A percentile compares a stretch with the other conserved stretches of the same genome.
Evolutionary conservation across 1,140 invertebrate genomes (phyloP).

Genomic region (Drosophila kepulauana): DNA sequence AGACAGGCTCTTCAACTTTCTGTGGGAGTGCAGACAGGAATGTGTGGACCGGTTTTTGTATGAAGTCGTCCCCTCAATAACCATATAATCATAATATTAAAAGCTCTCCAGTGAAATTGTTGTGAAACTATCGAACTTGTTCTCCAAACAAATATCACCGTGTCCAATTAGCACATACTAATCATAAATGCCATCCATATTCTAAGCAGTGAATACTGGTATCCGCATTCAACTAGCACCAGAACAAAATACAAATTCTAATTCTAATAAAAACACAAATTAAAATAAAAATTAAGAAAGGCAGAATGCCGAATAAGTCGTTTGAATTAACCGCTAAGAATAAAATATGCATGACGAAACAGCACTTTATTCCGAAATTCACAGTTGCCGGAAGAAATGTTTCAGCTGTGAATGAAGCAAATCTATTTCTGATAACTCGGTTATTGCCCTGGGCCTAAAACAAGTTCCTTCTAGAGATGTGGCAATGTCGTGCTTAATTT

Average conservation of each 20-base stretch:
- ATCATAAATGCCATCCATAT: constrained; percentile 56
- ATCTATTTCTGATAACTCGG: constrained; percentile 21
- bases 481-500: constrained; percentile 3
- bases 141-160: constrained; percentile 50
- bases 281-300: constrained; percentile 20
- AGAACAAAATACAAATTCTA: not conserved
- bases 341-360: constrained; percentile 48
- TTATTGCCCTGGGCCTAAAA: constrained; percentile 38
- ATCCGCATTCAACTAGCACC: constrained; percentile 52
- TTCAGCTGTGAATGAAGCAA: constrained; percentile 40
- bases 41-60: constrained; percentile 51
- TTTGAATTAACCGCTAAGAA: constrained; percentile 27
- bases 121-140: constrained; percentile 71
- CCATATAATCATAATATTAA: constrained; percentile 21
- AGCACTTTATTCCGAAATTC: constrained; percentile 23
- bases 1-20: constrained; percentile 58
- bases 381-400: constrained; percentile 58
- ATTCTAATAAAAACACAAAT: constrained; percentile 21
- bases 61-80: not conserved
- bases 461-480: constrained; percentile 20
- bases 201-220: constrained; percentile 49
- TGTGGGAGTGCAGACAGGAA: constrained; percentile 60
- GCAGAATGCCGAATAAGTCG: constrained; percentile 5
- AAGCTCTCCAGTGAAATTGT: constrained; percentile 53
- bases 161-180: constrained; percentile 51